Base-by-base conservation (phyloP, 2,888 invertebrate species). In the Gandaritis pyraliata region DNA sequence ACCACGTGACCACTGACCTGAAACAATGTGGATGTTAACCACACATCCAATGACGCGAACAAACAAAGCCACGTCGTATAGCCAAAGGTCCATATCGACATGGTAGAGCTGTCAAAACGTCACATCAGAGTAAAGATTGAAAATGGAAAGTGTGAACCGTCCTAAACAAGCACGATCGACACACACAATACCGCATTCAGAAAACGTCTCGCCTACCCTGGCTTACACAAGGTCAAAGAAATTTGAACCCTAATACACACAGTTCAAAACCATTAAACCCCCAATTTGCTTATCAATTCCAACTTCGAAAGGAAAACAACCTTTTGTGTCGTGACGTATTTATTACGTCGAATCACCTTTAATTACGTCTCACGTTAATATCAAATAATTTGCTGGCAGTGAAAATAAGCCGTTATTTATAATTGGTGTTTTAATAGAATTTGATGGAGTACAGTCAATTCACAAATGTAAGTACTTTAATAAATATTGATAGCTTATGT, bases 251-350 rank as follows among this genome's bases (percentile, higher is more conserved):
- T 74, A 75, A 66, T 66, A 72, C 73, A 68, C 65, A 72, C 75
- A 73, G 83, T 83, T 83, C 82, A 78, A 83, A 82, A 75, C 80
- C 80, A 84, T 83, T 83, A 82, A 76, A 72, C 72, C 68, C 57
- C 68, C 78, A 80, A 83, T 85, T 82, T 81, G 80, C 78, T 81
- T 83, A 81, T 81, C 81, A 80, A 59, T 56, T 15, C 45, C 12
- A 56, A 50, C 39, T 56, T 54, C 29, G 39, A 41, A 45, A 33
- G 50, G 29, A 43, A 55, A 56, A 58, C 58, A 52, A 43, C 39
- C 61, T 23, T 58, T 51, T 56, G 46, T 61, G 52, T 45, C 23
- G 13, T 50, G 50, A 61, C 50, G 55, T 47, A 16, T 38, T 45
- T 54, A 47, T 55, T 50, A 55, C 45, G 57, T 43, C 38, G 46